Evolutionary conservation across 2,113 vertebrate species (phyloP).

Genomic region (Sprattus sprattus): DNA sequence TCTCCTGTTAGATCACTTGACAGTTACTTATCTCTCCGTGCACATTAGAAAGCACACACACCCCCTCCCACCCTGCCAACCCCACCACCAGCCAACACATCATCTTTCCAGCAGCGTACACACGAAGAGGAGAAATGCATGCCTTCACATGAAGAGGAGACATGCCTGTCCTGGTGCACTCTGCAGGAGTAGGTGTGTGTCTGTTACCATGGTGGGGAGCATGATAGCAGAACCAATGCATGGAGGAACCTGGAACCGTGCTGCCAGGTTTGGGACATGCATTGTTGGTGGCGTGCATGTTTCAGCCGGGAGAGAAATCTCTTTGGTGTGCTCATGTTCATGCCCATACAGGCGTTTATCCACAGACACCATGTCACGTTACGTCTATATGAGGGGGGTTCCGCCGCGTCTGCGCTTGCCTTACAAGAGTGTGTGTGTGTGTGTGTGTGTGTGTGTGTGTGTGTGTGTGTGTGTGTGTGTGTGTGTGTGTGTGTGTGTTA

Average conservation of each 20-base stretch:
- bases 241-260: neutral
- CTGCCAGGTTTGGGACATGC: neutral
- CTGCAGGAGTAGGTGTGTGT: neutral
- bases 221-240: neutral
- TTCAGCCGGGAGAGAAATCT: neutral
- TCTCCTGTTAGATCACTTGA: neutral
- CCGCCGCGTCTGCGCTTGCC: neutral
- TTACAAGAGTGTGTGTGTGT: neutral
- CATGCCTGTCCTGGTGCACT: neutral
- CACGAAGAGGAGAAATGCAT: neutral
- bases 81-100: neutral
- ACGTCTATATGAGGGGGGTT: neutral
- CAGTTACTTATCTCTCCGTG: neutral
- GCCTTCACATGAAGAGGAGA: too few relatives aligned
- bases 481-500: neutral
- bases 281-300: neutral
- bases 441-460: neutral
- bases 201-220: neutral
- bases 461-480: neutral
- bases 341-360: neutral
- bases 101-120: neutral
- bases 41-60: neutral
- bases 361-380: neutral
- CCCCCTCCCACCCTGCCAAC: too few relatives aligned
- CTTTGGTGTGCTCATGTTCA: neutral